A percentile compares a stretch with the other conserved stretches of the same genome.
These are phyloP conservation scores for Frieseomelitta varia DNA, from an alignment of 1,140 invertebrate genomes.

Conservation along the genomic window DNA sequence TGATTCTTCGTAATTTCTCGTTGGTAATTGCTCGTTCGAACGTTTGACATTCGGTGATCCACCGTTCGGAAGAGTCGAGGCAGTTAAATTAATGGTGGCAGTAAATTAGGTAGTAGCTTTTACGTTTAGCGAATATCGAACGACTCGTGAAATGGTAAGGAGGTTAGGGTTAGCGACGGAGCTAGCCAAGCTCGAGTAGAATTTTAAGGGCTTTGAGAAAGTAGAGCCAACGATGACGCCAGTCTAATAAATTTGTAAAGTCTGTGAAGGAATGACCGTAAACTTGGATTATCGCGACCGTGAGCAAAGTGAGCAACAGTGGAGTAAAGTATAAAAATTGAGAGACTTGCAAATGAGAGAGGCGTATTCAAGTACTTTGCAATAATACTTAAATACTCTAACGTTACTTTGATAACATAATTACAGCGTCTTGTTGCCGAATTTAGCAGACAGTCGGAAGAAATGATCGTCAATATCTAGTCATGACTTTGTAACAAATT, in stretches of 20 bases:
- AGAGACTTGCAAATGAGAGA: too few relatives aligned
- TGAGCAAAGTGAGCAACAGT: too few relatives aligned
- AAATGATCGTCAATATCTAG: too few relatives aligned
- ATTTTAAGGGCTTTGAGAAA: not conserved
- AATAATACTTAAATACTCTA: too few relatives aligned
- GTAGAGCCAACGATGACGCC: not conserved
- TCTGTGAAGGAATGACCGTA: not conserved
- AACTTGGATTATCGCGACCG: not conserved
- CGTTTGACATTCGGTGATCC: not conserved
- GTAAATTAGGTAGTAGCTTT: not conserved
- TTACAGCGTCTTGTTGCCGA: too few relatives aligned
- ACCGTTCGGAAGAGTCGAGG: not conserved
- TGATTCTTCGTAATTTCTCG: constrained; percentile 7
- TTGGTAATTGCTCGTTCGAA: not conserved
- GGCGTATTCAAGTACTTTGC: too few relatives aligned
- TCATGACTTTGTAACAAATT: too few relatives aligned
- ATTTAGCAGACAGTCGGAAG: too few relatives aligned
- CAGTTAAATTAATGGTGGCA: not conserved
- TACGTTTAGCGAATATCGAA: constrained; percentile 2
- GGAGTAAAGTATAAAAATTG: too few relatives aligned
- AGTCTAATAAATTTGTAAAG: not conserved
- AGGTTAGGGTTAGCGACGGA: not conserved
- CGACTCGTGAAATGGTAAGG: not conserved
- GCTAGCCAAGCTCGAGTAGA: not conserved
- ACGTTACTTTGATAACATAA: too few relatives aligned